Evolutionary conservation across 2,797 vertebrate genomes (phyloP).

Genomic region (Brachymystax lenok): DNA sequence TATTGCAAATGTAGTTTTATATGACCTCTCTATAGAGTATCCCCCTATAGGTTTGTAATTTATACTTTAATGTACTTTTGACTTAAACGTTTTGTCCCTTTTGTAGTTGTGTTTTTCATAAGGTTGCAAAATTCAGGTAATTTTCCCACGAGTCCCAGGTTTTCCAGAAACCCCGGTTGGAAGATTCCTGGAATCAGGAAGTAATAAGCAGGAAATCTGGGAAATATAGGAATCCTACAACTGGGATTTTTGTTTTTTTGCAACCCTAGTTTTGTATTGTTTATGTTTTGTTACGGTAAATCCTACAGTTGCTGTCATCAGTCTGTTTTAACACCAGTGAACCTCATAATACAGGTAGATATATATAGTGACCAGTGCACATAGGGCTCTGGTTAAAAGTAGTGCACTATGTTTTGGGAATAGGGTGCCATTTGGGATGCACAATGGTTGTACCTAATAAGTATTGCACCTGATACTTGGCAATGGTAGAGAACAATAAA

Average conservation of each 20-base stretch:
- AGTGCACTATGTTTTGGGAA: neutral
- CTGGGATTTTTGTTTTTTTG: neutral
- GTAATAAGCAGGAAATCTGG: neutral
- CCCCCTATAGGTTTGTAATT: constrained; percentile 73
- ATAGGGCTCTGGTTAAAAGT: neutral
- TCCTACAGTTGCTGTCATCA: constrained; percentile 48
- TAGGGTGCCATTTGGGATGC: neutral
- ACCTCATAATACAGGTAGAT: neutral
- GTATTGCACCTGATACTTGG: constrained; percentile 50
- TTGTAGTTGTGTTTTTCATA: constrained; percentile 56
- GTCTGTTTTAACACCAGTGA: neutral
- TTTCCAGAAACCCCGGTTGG: neutral
- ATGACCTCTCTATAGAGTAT: constrained; percentile 73
- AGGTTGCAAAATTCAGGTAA: neutral
- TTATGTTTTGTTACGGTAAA: constrained; percentile 56
- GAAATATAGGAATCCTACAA: neutral
- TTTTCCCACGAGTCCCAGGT: neutral
- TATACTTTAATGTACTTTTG: constrained; percentile 73
- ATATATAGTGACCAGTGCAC: too few relatives aligned
- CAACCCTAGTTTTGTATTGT: constrained; percentile 53
- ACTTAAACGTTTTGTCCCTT: constrained; percentile 60
- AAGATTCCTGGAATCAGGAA: neutral
- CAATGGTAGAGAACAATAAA: constrained; percentile 72
- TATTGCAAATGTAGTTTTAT: constrained; percentile 79
- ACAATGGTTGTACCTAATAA: neutral